These are phyloP conservation scores for Sebastolobus altivelis DNA, from an alignment of 2,797 vertebrate genomes.

Conservation along the genomic window DNA sequence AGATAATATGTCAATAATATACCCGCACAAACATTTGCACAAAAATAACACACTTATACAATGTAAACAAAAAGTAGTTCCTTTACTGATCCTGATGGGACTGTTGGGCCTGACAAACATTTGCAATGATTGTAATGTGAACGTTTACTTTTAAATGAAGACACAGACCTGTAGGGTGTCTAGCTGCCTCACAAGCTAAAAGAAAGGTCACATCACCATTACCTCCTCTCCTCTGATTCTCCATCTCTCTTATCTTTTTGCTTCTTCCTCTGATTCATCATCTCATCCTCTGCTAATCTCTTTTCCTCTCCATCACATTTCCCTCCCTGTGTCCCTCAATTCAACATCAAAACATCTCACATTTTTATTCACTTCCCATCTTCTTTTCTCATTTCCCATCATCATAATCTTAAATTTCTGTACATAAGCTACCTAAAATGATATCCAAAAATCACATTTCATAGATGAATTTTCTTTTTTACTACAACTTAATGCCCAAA, in stretches of 20 bases:
- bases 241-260: slow-evolving; percentile 5
- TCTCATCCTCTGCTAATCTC: slow-evolving; percentile 24
- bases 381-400: background rate
- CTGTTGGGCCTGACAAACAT: background rate
- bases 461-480: background rate
- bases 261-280: slow-evolving; percentile 17
- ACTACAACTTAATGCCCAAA: background rate
- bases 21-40: too few species aligned
- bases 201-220: background rate
- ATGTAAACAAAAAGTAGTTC: background rate
- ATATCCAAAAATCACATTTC: background rate
- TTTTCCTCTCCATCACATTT: slow-evolving; percentile 8
- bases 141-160: background rate
- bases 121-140: too few species aligned
- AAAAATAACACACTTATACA: background rate
- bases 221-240: background rate
- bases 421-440: background rate
- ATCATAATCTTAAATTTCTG: background rate
- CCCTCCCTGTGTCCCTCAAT: background rate
- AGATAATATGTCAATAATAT: background rate
- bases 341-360: background rate
- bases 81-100: background rate
- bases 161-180: background rate
- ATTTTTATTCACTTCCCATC: background rate
- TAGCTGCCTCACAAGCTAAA: background rate